These are phyloP conservation scores for Suillia variegata DNA, from an alignment of 2,888 invertebrate species.

Conservation along the genomic window DNA sequence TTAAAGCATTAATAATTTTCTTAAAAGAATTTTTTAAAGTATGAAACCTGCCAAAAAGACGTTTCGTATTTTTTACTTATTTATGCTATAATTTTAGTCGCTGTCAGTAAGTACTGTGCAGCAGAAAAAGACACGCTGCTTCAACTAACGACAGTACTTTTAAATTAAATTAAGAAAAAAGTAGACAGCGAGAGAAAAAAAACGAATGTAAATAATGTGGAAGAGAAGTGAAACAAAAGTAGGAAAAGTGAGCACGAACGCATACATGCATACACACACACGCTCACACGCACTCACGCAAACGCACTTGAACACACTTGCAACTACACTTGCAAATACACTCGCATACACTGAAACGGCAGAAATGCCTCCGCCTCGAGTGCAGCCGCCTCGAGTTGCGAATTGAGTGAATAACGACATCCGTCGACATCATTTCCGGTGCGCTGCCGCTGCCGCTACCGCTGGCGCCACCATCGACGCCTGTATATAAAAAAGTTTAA, in stretches of 20 bases:
- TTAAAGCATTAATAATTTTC: too few species aligned
- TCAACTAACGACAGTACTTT: neutral
- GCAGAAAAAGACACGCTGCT: neutral
- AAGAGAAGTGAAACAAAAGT: too few species aligned
- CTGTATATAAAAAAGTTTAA: slow-evolving; percentile 15
- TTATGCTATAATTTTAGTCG: too few species aligned
- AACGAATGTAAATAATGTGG: too few species aligned
- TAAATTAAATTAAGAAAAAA: neutral
- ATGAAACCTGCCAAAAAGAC: too few species aligned
- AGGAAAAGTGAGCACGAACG: neutral
- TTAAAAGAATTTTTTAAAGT: too few species aligned
- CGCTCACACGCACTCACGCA: slow-evolving; percentile 5
- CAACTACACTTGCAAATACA: too few species aligned
- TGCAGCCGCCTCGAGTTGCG: neutral
- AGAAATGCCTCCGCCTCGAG: neutral
- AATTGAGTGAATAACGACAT: slow-evolving; percentile 21
- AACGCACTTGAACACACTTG: neutral
- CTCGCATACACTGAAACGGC: neutral
- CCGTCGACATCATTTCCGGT: slow-evolving; percentile 22
- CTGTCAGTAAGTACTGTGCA: neutral
- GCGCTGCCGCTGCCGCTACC: too few species aligned
- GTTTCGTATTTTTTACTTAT: too few species aligned
- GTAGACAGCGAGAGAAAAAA: too few species aligned
- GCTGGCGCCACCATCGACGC: neutral
- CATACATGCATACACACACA: neutral